A percentile compares a stretch with the other conserved stretches of the same genome.
Conservation (phyloP, 2,113 vertebrate genomes). For the Odocoileus hemionus region DNA sequence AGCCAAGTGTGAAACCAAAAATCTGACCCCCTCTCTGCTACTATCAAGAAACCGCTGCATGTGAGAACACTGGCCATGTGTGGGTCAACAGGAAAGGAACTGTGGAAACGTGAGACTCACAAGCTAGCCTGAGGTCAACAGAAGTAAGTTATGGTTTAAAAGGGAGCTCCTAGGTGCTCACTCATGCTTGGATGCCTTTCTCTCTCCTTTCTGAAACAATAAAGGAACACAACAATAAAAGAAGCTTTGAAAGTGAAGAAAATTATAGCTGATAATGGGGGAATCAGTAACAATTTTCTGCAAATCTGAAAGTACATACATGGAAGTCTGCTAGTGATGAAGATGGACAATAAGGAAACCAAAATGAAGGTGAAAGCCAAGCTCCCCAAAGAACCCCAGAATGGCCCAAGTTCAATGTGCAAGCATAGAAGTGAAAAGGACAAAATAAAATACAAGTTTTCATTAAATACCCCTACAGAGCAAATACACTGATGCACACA, state of each 20-base stretch:
- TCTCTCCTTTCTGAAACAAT: background rate
- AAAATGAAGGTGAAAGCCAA: background rate
- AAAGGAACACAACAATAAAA: background rate
- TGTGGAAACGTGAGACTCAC: background rate
- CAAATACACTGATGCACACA: accelerated
- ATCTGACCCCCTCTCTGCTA: background rate
- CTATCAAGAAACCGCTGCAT: background rate
- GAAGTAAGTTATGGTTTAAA: background rate
- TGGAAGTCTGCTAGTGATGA: background rate
- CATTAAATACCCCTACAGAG: background rate
- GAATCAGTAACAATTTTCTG: background rate
- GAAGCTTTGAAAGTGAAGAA: background rate
- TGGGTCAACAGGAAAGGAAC: background rate
- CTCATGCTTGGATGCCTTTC: background rate
- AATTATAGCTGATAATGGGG: background rate
- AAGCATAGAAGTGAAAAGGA: background rate
- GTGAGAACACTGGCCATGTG: background rate
- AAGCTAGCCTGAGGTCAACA: background rate
- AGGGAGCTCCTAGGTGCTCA: background rate
- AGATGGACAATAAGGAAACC: background rate
- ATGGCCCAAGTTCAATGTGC: background rate
- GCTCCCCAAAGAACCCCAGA: background rate
- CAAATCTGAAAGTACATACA: background rate
- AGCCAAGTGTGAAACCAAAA: background rate
- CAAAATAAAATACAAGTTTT: background rate